phyloP scores from a whole-genome alignment of 2,888 invertebrate species.

The Stenchaetothrips biformis region DNA sequence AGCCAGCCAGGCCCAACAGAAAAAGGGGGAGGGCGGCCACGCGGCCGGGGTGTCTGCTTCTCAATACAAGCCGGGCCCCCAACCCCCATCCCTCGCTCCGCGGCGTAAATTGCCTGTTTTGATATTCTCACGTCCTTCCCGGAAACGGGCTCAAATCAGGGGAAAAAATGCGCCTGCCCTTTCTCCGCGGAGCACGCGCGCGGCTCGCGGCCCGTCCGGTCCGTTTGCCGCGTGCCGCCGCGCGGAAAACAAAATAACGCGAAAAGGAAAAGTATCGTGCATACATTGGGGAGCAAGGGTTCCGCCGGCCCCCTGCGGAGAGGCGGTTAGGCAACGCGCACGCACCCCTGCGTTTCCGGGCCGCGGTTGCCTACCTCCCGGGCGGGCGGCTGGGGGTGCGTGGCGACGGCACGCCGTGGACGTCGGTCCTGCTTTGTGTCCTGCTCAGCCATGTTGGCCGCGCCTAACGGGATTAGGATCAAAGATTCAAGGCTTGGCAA shows the following conservation, averaged over 20 bases:
- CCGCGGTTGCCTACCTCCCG: too few relatives aligned
- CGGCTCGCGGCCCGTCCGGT: not conserved
- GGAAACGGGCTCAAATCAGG: not conserved
- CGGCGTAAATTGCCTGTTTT: constrained; percentile 1
- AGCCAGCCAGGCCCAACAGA: too few relatives aligned
- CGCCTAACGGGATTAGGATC: not conserved
- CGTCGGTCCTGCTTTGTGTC: not conserved
- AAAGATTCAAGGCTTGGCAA: not conserved
- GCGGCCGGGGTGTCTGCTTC: too few relatives aligned
- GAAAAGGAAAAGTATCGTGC: too few relatives aligned
- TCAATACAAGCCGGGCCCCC: not conserved
- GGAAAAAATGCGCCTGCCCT: not conserved
- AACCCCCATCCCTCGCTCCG: not conserved
- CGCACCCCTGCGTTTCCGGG: too few relatives aligned
- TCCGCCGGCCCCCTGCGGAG: too few relatives aligned
- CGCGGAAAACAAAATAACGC: too few relatives aligned
- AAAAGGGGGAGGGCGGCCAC: too few relatives aligned
- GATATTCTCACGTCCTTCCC: constrained; percentile 1
- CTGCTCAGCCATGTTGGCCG: not conserved
- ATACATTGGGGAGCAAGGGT: too few relatives aligned
- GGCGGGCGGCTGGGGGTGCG: not conserved
- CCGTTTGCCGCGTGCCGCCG: too few relatives aligned
- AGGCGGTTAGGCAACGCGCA: too few relatives aligned
- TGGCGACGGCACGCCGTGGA: too few relatives aligned
- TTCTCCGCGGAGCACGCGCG: not conserved